phyloP scores from a whole-genome alignment of 2,888 invertebrate species.

The Xylocampa areola region DNA sequence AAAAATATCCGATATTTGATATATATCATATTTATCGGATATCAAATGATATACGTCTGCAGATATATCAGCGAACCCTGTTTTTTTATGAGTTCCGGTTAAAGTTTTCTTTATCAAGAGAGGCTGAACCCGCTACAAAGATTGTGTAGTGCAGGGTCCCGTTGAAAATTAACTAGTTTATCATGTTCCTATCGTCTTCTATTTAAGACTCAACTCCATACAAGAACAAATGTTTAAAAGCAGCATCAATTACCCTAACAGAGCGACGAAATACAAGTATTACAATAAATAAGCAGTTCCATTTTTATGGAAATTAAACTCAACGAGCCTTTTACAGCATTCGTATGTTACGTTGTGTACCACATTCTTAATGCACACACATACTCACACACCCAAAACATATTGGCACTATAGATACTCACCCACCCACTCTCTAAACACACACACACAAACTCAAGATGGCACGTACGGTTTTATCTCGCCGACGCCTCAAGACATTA shows the following conservation, averaged over 20 bases:
- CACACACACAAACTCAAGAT: constrained; percentile 1
- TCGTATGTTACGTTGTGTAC: constrained; percentile 21
- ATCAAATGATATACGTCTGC: too few species aligned
- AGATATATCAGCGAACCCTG: too few species aligned
- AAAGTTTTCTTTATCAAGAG: too few species aligned
- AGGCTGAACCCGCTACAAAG: too few species aligned
- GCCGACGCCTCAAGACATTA: constrained; percentile 49
- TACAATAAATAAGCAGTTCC: constrained; percentile 40
- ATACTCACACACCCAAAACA: too few species aligned
- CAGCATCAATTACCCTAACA: neutral
- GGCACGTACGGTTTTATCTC: constrained; percentile 48
- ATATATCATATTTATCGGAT: too few species aligned
- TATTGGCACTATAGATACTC: too few species aligned
- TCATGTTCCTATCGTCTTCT: too few species aligned
- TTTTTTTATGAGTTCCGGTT: too few species aligned
- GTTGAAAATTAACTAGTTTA: too few species aligned
- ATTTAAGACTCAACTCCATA: neutral
- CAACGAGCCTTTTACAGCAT: constrained; percentile 31
- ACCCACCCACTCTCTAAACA: constrained; percentile 9
- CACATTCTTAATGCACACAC: constrained; percentile 32
- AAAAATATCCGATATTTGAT: too few species aligned
- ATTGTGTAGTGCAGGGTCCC: too few species aligned
- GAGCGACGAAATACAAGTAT: constrained; percentile 24
- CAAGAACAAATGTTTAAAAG: constrained; percentile 6
- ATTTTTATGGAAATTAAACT: constrained; percentile 41